Evolutionary conservation across 2,113 vertebrate genomes (phyloP).

Genomic region (Meriones unguiculatus): DNA sequence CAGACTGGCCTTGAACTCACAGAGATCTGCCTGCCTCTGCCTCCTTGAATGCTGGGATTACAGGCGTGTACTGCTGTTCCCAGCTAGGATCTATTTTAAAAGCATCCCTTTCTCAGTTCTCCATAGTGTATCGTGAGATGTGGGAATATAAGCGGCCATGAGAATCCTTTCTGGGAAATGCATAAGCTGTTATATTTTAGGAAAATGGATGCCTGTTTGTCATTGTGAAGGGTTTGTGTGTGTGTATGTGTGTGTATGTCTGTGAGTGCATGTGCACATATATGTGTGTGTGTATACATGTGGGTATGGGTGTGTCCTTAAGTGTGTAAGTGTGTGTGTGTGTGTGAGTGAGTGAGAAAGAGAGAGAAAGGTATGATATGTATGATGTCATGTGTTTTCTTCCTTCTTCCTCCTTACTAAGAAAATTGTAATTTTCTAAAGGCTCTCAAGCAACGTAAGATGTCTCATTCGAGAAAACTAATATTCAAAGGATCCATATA

Average conservation of each 20-base stretch:
- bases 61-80: too few species aligned
- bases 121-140: not conserved
- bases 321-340: not conserved
- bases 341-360: not conserved
- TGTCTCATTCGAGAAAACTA: slow-evolving; percentile 42
- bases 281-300: too few species aligned
- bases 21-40: too few species aligned
- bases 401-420: slow-evolving; percentile 16
- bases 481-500: not conserved
- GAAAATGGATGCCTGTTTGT: not conserved
- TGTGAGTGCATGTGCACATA: fast-evolving
- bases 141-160: not conserved
- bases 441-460: not conserved
- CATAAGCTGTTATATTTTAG: not conserved
- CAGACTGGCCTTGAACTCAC: too few species aligned
- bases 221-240: not conserved
- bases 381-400: not conserved
- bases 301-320: not conserved
- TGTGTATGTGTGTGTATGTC: not conserved
- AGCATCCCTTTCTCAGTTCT: not conserved
- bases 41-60: too few species aligned
- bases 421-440: slow-evolving; percentile 42
- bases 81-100: not conserved
- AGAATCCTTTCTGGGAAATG: slow-evolving; percentile 1
- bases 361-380: not conserved